phyloP scores from a whole-genome alignment of 2,888 invertebrate species.

The Nephrotoma flavescens region DNA sequence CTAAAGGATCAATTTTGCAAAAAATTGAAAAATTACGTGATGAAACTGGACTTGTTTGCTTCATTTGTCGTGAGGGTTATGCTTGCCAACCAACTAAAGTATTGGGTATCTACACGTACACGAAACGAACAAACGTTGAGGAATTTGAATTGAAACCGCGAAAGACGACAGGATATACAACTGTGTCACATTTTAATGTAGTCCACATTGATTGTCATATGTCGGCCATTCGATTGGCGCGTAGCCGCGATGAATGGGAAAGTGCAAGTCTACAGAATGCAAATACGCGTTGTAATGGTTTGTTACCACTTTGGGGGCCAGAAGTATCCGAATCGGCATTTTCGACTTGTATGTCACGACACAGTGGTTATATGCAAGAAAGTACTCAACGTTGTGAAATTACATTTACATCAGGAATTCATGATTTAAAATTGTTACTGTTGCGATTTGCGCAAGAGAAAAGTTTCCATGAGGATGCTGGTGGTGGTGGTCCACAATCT shows the following conservation, averaged over 20 bases:
- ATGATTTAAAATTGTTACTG: conserved; percentile 82
- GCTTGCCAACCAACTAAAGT: conserved; percentile 89
- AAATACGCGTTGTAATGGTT: conserved; percentile 92
- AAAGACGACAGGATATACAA: conserved; percentile 79
- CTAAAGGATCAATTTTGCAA: conserved; percentile 76
- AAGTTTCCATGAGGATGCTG: conserved; percentile 94
- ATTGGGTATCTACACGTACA: conserved; percentile 91
- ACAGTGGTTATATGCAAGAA: conserved; percentile 64
- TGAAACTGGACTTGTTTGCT: conserved; percentile 90
- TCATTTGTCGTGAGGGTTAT: conserved; percentile 96
- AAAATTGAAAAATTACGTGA: conserved; percentile 92
- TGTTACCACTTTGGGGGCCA: conserved; percentile 93
- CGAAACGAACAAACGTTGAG: conserved; percentile 86
- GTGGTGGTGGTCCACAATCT: conserved; percentile 91
- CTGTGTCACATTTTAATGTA: conserved; percentile 96
- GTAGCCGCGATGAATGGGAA: conserved; percentile 89
- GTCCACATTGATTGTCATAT: conserved; percentile 98
- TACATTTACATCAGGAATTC: conserved; percentile 44
- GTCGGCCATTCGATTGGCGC: conserved; percentile 71
- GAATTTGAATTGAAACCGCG: conserved; percentile 81
- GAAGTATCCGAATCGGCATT: conserved; percentile 85
- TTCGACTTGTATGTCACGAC: conserved; percentile 84
- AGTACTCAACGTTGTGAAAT: conserved; percentile 32
- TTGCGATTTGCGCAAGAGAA: conserved; percentile 84
- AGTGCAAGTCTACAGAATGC: conserved; percentile 96